Percentiles rank a stretch among this genome's conserved stretches.
Conservation (phyloP, 1,140 invertebrate genomes). For the Dendrolimus kikuchii region DNA sequence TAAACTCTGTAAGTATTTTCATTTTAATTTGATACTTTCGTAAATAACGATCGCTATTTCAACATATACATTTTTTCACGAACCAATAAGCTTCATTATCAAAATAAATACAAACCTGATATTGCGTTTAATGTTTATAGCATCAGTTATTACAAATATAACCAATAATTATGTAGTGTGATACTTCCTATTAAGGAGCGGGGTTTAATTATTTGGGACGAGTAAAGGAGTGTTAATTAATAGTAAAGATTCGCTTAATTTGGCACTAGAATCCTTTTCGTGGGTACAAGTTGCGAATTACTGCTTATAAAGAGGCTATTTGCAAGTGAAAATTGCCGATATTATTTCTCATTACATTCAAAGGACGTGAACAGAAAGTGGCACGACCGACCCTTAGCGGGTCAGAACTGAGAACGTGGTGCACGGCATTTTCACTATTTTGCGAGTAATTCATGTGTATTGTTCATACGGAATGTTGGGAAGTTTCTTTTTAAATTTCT, state of each 20-base stretch:
- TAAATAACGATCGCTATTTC: too few species aligned
- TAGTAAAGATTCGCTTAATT: slow-evolving; percentile 34
- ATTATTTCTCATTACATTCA: slow-evolving; percentile 53
- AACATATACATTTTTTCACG: too few species aligned
- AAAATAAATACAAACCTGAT: slow-evolving; percentile 6
- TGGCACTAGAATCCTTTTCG: slow-evolving; percentile 7
- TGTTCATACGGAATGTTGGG: not conserved
- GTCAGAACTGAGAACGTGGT: slow-evolving; percentile 34
- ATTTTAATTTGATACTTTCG: not conserved
- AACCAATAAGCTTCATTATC: too few species aligned
- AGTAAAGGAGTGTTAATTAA: slow-evolving; percentile 18
- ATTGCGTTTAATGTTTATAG: slow-evolving; percentile 2
- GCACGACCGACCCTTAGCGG: slow-evolving; percentile 25
- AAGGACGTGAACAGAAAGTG: slow-evolving; percentile 46
- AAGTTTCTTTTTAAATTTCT: too few species aligned
- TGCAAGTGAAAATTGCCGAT: slow-evolving; percentile 42
- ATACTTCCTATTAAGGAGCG: slow-evolving; percentile 19
- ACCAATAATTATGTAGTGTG: slow-evolving; percentile 17
- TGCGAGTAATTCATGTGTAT: not conserved
- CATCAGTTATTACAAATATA: slow-evolving; percentile 9
- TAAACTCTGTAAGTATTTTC: slow-evolving; percentile 49
- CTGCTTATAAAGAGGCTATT: slow-evolving; percentile 36
- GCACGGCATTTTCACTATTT: slow-evolving; percentile 27
- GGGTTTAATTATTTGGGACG: slow-evolving; percentile 20
- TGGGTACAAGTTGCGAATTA: slow-evolving; percentile 31